phyloP scores from a whole-genome alignment of 1,140 invertebrate genomes.

The Drosophila rufa region DNA sequence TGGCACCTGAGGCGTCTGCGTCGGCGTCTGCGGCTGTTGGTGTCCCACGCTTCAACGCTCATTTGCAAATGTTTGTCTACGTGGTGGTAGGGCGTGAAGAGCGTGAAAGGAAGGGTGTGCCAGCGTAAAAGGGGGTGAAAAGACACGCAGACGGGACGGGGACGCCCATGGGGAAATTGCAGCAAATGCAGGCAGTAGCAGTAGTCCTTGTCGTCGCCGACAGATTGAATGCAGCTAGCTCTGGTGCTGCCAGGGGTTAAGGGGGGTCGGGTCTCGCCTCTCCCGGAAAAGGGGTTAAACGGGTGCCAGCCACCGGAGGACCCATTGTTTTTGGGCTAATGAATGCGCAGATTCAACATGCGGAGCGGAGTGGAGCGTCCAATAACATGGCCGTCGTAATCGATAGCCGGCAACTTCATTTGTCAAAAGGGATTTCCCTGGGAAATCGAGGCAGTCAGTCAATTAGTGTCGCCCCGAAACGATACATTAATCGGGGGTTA shows the following conservation, averaged over 20 bases:
- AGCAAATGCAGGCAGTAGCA: conserved; percentile 23
- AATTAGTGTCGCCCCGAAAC: background rate
- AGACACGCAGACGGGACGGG: background rate
- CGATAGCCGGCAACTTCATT: conserved; percentile 9
- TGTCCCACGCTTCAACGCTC: conserved; percentile 67
- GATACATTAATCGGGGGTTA: too few species aligned
- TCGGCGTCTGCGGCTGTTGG: conserved; percentile 32
- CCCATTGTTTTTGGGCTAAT: conserved; percentile 7
- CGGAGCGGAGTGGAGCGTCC: too few species aligned
- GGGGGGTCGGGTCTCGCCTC: background rate
- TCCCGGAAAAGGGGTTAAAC: background rate
- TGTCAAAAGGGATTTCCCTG: conserved; percentile 9
- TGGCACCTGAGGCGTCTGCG: conserved; percentile 53
- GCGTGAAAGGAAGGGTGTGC: conserved; percentile 4
- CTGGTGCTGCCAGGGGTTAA: conserved; percentile 4
- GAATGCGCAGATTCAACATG: background rate
- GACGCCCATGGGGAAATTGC: conserved; percentile 56
- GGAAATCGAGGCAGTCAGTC: background rate
- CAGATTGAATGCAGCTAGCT: conserved; percentile 28
- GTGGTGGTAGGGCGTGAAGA: conserved; percentile 43
- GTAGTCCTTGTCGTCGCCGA: background rate
- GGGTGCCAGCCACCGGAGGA: too few species aligned
- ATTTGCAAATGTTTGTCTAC: conserved; percentile 76
- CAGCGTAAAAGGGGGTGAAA: background rate
- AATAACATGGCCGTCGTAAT: conserved; percentile 1